Evolutionary conservation across 2,888 invertebrate genomes (phyloP).

Genomic region (Erebia epiphron): DNA sequence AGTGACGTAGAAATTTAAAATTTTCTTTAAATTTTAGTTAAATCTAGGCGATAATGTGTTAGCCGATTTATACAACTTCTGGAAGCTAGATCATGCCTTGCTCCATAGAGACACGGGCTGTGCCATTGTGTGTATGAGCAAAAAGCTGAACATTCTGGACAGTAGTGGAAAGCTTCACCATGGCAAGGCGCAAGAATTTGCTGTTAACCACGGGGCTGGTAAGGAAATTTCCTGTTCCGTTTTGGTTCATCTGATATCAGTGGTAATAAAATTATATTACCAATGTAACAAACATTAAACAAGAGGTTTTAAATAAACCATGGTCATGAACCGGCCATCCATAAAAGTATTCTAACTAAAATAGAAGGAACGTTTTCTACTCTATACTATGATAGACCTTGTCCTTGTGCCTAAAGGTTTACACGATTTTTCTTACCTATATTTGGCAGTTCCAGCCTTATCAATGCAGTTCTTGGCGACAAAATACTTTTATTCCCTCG

Average conservation of each 20-base stretch:
- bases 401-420: too few relatives aligned
- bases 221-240: slow-evolving; percentile 46
- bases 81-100: slow-evolving; percentile 60
- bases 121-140: slow-evolving; percentile 62
- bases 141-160: slow-evolving; percentile 62
- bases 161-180: slow-evolving; percentile 62
- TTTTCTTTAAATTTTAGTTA: slow-evolving; percentile 48
- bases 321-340: too few relatives aligned
- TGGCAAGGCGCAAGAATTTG: slow-evolving; percentile 65
- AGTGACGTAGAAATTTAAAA: background rate
- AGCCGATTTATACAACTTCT: slow-evolving; percentile 62
- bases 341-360: too few relatives aligned
- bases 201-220: slow-evolving; percentile 67
- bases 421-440: too few relatives aligned
- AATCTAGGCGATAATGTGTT: slow-evolving; percentile 56
- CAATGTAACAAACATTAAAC: too few relatives aligned
- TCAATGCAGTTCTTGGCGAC: too few relatives aligned
- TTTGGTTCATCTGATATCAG: background rate
- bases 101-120: slow-evolving; percentile 64
- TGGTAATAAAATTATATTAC: background rate
- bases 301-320: too few relatives aligned
- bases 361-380: too few relatives aligned
- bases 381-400: too few relatives aligned
- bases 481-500: too few relatives aligned
- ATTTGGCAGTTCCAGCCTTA: too few relatives aligned